A percentile compares a stretch with the other conserved stretches of the same genome.
These are phyloP conservation scores for Platyura marginata DNA, from an alignment of 1,140 invertebrate genomes.

Conservation along the genomic window DNA sequence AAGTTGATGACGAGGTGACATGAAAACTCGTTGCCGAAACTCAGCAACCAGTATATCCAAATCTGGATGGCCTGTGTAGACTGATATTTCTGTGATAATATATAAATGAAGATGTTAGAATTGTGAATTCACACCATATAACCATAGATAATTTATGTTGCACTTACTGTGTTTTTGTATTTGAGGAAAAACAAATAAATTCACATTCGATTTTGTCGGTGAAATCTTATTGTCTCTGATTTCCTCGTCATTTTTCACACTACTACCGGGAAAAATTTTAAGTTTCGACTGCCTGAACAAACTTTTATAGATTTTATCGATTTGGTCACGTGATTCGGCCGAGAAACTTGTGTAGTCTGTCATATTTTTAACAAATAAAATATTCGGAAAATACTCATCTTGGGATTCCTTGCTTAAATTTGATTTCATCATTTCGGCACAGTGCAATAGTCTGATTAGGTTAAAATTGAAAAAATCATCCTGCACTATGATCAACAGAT, in stretches of 20 bases:
- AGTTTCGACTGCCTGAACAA: slow-evolving; percentile 11
- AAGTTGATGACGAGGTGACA: not conserved
- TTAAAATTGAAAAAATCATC: slow-evolving; percentile 69
- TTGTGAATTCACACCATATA: not conserved
- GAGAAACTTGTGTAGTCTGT: slow-evolving; percentile 13
- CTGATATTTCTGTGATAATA: not conserved
- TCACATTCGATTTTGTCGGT: too few species aligned
- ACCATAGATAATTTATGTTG: not conserved
- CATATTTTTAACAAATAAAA: slow-evolving; percentile 17
- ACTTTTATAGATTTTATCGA: slow-evolving; percentile 10
- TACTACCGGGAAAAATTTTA: slow-evolving; percentile 11
- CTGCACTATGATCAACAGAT: slow-evolving; percentile 67
- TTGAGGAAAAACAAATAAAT: not conserved
- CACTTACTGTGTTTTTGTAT: too few species aligned
- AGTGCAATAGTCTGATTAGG: slow-evolving; percentile 22
- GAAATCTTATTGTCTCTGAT: too few species aligned
- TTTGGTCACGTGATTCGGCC: slow-evolving; percentile 5
- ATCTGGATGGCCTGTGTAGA: not conserved
- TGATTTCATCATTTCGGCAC: slow-evolving; percentile 15
- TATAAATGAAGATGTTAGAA: not conserved
- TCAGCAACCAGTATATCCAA: not conserved
- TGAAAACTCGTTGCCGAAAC: slow-evolving; percentile 1
- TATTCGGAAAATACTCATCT: slow-evolving; percentile 11
- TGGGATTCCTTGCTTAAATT: slow-evolving; percentile 10
- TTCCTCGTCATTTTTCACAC: not conserved